Conservation (phyloP, 2,113 vertebrate species). For the Uria lomvia region DNA sequence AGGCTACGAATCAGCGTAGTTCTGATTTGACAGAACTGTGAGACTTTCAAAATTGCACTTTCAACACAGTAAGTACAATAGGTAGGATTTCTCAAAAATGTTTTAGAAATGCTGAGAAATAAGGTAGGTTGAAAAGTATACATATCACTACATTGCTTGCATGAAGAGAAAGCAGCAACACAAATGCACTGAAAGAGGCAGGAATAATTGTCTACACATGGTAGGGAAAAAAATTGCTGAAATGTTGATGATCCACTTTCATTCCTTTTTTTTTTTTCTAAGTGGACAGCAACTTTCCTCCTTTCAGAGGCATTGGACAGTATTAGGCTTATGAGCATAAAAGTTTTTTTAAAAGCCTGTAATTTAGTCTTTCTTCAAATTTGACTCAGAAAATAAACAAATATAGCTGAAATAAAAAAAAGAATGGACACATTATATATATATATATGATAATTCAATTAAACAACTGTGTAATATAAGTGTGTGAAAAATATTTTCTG, state of each 20-base stretch:
- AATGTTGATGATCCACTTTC: neutral
- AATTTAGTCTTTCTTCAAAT: neutral
- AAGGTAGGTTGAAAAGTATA: neutral
- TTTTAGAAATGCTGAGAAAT: neutral
- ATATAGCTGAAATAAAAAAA: neutral
- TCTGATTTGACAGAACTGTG: neutral
- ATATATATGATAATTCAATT: neutral
- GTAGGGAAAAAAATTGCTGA: neutral
- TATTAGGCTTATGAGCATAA: neutral
- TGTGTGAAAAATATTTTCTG: neutral
- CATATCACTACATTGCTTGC: neutral
- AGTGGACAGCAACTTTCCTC: neutral
- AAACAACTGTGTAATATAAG: neutral
- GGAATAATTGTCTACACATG: neutral
- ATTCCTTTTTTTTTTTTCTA: neutral
- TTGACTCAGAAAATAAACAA: neutral
- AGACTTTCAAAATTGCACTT: neutral
- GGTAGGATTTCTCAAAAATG: neutral
- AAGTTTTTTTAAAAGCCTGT: neutral
- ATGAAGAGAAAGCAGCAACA: neutral
- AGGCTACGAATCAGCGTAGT: accelerated
- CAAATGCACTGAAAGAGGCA: neutral
- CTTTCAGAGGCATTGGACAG: neutral
- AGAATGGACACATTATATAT: neutral
- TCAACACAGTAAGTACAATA: neutral